A percentile compares a stretch with the other conserved stretches of the same genome.
Conservation (phyloP, 2,113 vertebrate species). For the Leucosticte australis region DNA sequence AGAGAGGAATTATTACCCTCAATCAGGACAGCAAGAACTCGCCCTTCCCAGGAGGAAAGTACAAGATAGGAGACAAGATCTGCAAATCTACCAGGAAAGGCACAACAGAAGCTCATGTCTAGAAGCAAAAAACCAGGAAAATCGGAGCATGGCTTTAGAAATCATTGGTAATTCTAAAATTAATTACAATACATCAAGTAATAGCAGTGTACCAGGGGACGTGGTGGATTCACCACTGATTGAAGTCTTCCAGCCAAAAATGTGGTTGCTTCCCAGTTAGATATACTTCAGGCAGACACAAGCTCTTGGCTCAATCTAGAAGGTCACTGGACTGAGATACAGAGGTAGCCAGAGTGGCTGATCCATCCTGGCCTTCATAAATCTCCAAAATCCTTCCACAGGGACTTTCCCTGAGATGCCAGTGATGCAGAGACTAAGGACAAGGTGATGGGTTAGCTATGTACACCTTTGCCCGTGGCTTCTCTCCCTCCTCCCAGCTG, state of each 20-base stretch:
- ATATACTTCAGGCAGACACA: not conserved
- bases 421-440: not conserved
- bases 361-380: not conserved
- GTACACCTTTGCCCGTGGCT: accelerated
- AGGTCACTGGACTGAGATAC: not conserved
- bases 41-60: not conserved
- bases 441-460: not conserved
- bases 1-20: not conserved
- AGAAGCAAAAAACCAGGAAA: not conserved
- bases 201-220: not conserved
- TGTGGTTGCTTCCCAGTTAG: not conserved
- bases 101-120: not conserved
- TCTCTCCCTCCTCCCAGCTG: not conserved
- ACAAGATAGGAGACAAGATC: accelerated
- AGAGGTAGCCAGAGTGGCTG: not conserved
- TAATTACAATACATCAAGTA: conserved; percentile 11
- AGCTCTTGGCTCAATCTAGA: not conserved
- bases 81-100: not conserved
- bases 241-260: conserved; percentile 26
- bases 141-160: not conserved
- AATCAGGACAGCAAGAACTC: not conserved
- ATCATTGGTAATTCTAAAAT: not conserved
- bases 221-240: not conserved
- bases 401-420: too few species aligned
- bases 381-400: not conserved